Evolutionary conservation across 2,888 invertebrate species (phyloP).

Genomic region (Sialis fuliginosa): DNA sequence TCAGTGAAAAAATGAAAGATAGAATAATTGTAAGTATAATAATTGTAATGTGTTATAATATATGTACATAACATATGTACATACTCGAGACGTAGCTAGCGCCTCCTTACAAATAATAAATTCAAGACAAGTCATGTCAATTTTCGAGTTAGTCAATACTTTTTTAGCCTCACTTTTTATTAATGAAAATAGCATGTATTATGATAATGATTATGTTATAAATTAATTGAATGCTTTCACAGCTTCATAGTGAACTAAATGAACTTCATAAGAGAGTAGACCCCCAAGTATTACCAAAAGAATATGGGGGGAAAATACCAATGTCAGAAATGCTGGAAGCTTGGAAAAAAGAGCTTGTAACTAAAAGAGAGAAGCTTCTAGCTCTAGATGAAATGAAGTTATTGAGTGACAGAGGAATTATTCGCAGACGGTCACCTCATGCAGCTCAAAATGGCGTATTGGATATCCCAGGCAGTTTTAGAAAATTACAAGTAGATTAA

Average conservation of each 20-base stretch:
- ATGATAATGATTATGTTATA: too few species aligned
- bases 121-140: too few species aligned
- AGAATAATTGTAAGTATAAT: constrained; percentile 42
- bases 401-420: constrained; percentile 41
- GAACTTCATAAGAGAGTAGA: constrained; percentile 41
- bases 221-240: too few species aligned
- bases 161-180: too few species aligned
- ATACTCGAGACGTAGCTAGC: too few species aligned
- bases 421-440: constrained; percentile 19
- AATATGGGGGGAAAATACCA: constrained; percentile 54
- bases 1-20: constrained; percentile 53
- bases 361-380: constrained; percentile 38
- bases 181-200: too few species aligned
- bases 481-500: constrained; percentile 50
- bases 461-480: constrained; percentile 39
- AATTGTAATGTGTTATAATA: too few species aligned
- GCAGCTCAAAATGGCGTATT: constrained; percentile 11
- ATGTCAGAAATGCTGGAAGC: constrained; percentile 50
- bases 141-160: too few species aligned
- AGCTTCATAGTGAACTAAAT: constrained; percentile 38
- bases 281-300: constrained; percentile 44
- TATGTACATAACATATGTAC: too few species aligned
- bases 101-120: too few species aligned
- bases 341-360: constrained; percentile 43
- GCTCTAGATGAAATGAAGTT: constrained; percentile 46